phyloP scores from a whole-genome alignment of 2,797 vertebrate species.

The Malacoraja senta region DNA sequence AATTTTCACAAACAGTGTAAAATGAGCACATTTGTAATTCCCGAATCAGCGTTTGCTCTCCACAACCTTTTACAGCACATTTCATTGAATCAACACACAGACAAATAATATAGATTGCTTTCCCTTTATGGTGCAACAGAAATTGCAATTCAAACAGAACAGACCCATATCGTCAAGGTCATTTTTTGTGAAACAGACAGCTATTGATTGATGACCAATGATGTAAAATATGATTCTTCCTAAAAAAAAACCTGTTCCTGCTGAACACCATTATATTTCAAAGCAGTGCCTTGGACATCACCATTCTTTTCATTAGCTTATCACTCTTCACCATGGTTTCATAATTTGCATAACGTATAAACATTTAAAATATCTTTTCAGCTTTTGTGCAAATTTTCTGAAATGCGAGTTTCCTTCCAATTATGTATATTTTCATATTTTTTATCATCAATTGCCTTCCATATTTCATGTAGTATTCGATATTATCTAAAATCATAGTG shows the following conservation, averaged over 20 bases:
- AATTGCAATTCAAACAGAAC: not conserved
- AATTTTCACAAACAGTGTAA: not conserved
- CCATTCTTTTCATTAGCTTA: not conserved
- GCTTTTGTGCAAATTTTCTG: not conserved
- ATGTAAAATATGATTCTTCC: not conserved
- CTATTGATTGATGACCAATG: not conserved
- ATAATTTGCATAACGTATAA: not conserved
- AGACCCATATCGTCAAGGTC: not conserved
- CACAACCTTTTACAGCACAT: not conserved
- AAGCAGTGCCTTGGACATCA: not conserved
- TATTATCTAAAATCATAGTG: not conserved
- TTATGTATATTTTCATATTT: not conserved
- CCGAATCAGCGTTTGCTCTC: not conserved
- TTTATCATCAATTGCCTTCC: not conserved
- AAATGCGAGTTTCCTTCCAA: not conserved
- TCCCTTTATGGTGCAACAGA: not conserved
- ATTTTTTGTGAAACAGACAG: not conserved
- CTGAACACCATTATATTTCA: not conserved
- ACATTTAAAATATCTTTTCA: not conserved
- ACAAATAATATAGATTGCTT: not conserved
- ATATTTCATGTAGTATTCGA: not conserved
- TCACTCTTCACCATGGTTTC: not conserved
- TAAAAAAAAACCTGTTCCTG: not conserved
- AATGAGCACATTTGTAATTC: not conserved
- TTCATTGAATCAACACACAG: not conserved